phyloP scores from a whole-genome alignment of 2,888 invertebrate species.

The Pandemis heparana region DNA sequence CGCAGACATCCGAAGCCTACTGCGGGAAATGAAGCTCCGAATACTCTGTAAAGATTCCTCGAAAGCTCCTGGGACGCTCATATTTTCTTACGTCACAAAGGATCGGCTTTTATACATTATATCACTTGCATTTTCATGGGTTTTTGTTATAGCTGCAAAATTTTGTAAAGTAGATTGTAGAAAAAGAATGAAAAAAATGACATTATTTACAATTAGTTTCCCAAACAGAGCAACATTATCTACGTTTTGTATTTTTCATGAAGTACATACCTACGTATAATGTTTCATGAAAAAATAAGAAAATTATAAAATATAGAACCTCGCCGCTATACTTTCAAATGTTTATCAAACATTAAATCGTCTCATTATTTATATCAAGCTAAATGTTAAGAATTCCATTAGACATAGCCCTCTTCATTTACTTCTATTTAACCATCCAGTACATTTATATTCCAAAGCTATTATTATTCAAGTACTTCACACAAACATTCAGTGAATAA shows the following conservation, averaged over 20 bases:
- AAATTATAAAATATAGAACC: too few species aligned
- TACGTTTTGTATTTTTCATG: too few species aligned
- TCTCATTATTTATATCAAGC: too few species aligned
- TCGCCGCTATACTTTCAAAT: too few species aligned
- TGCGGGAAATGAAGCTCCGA: slow-evolving; percentile 37
- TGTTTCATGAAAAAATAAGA: too few species aligned
- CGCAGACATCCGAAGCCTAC: slow-evolving; percentile 36
- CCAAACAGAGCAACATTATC: too few species aligned
- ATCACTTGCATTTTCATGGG: slow-evolving; percentile 53
- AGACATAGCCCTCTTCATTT: neutral
- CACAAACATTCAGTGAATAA: neutral
- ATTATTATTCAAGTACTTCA: neutral
- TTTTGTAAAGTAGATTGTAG: neutral
- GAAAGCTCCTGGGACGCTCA: slow-evolving; percentile 59
- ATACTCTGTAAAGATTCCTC: slow-evolving; percentile 39
- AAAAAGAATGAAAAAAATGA: neutral
- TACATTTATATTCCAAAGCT: slow-evolving; percentile 47
- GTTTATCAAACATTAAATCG: too few species aligned
- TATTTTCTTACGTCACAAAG: slow-evolving; percentile 61
- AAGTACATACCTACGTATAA: too few species aligned
- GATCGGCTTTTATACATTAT: slow-evolving; percentile 55
- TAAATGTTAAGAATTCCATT: neutral
- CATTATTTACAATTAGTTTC: neutral
- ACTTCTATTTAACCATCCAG: slow-evolving; percentile 54
- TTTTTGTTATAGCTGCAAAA: slow-evolving; percentile 49